Percentiles rank a stretch among this genome's conserved stretches.
These are phyloP conservation scores for Acrocephalus arundinaceus DNA, from an alignment of 2,113 vertebrate species.

Conservation along the genomic window DNA sequence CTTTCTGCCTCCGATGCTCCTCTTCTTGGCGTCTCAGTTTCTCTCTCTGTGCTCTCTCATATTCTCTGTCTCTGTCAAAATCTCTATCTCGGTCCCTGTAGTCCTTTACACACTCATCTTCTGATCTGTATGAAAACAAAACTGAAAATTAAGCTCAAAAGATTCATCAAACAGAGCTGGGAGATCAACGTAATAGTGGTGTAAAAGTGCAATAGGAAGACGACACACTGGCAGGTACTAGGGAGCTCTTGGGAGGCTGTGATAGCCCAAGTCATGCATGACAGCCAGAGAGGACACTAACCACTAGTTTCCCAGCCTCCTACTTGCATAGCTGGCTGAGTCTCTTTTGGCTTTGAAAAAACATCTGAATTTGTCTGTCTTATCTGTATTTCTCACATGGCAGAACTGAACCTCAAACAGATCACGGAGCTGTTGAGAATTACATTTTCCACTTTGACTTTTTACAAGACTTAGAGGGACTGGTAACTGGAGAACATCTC, in stretches of 20 bases:
- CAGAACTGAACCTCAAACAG: not conserved
- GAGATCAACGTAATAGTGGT: slow-evolving; percentile 43
- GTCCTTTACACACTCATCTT: slow-evolving; percentile 86
- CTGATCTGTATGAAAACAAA: slow-evolving; percentile 77
- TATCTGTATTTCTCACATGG: not conserved
- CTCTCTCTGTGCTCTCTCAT: slow-evolving; percentile 85
- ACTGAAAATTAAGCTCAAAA: slow-evolving; percentile 66
- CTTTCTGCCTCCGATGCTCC: slow-evolving; percentile 87
- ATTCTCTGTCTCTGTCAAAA: slow-evolving; percentile 85
- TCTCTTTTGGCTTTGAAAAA: slow-evolving; percentile 7
- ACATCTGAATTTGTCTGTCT: not conserved
- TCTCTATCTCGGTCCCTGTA: slow-evolving; percentile 87
- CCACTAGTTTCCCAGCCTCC: not conserved
- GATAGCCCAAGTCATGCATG: slow-evolving; percentile 15
- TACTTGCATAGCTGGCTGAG: not conserved
- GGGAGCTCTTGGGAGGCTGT: slow-evolving; percentile 6
- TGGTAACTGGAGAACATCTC: not conserved
- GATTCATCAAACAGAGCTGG: slow-evolving; percentile 25
- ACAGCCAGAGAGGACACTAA: not conserved
- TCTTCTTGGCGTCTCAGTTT: slow-evolving; percentile 89
- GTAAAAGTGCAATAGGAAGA: slow-evolving; percentile 25
- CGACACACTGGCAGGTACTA: slow-evolving; percentile 17
- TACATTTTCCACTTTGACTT: not conserved
- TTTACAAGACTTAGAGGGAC: not conserved
- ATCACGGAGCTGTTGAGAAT: not conserved